phyloP scores from a whole-genome alignment of 1,140 invertebrate genomes.

The Calephelis nemesis region DNA sequence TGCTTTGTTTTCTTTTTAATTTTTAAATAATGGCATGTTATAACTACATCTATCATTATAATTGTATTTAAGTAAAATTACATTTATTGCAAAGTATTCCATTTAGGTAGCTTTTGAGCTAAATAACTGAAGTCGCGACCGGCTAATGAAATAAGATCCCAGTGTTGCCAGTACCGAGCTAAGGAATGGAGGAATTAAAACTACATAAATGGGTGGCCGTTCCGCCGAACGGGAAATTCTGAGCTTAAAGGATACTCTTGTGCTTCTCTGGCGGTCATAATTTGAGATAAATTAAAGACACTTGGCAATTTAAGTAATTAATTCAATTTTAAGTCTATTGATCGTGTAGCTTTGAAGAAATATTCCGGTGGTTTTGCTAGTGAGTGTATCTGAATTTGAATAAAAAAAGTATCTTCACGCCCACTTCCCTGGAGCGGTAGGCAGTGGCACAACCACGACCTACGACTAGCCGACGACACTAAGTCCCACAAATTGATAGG shows the following conservation, averaged over 20 bases:
- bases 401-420: too few relatives aligned
- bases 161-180: constrained; percentile 53
- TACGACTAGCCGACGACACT: too few relatives aligned
- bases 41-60: background rate
- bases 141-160: constrained; percentile 71
- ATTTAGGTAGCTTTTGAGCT: constrained; percentile 57
- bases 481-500: too few relatives aligned
- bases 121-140: constrained; percentile 60
- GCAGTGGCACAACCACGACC: too few relatives aligned
- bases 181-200: constrained; percentile 77
- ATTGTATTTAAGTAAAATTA: background rate
- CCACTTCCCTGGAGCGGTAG: too few relatives aligned
- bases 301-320: constrained; percentile 16
- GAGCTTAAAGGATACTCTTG: constrained; percentile 43
- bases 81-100: constrained; percentile 10
- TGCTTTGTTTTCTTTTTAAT: too few relatives aligned
- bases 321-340: constrained; percentile 9
- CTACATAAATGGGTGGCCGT: constrained; percentile 67
- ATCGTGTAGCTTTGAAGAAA: constrained; percentile 2
- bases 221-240: constrained; percentile 57
- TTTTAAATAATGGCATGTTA: too few relatives aligned
- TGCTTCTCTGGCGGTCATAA: constrained; percentile 35
- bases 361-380: too few relatives aligned
- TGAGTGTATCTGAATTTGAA: too few relatives aligned
- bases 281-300: constrained; percentile 30